Conservation (phyloP, 1,140 invertebrate genomes). For the Ceratitis capitata region DNA sequence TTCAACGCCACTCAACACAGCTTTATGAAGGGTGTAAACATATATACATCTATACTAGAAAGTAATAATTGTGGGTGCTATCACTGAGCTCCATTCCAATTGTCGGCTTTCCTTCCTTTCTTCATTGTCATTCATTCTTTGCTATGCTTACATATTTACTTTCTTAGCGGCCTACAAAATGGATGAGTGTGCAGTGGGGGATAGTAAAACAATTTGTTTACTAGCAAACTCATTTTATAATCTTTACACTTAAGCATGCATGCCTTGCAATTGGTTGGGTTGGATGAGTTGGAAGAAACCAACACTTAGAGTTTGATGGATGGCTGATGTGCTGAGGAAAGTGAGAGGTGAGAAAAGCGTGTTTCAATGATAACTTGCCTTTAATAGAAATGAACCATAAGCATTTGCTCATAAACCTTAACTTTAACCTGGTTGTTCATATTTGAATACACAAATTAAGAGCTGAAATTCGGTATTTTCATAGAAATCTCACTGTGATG, state of each 20-base stretch:
- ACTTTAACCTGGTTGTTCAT: too few species aligned
- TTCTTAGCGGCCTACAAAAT: not conserved
- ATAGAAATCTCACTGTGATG: too few species aligned
- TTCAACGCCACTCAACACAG: conserved; percentile 35
- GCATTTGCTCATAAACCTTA: too few species aligned
- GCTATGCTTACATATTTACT: not conserved
- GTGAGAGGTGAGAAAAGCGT: not conserved
- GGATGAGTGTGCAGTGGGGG: not conserved
- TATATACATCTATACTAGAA: not conserved
- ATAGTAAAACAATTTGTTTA: not conserved
- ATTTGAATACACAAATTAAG: too few species aligned
- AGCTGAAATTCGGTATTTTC: too few species aligned
- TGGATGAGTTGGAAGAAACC: conserved; percentile 1
- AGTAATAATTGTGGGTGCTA: not conserved
- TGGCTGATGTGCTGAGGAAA: not conserved
- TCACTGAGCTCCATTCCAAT: not conserved
- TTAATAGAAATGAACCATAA: too few species aligned
- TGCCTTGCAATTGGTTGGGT: not conserved
- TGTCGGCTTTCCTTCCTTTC: not conserved
- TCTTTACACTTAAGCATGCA: not conserved
- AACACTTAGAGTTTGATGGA: not conserved
- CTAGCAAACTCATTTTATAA: not conserved
- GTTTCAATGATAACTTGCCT: too few species aligned
- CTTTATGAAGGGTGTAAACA: not conserved
- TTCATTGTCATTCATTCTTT: not conserved